phyloP scores from a whole-genome alignment of 2,888 invertebrate species.

The Netelia fuscicornis region DNA sequence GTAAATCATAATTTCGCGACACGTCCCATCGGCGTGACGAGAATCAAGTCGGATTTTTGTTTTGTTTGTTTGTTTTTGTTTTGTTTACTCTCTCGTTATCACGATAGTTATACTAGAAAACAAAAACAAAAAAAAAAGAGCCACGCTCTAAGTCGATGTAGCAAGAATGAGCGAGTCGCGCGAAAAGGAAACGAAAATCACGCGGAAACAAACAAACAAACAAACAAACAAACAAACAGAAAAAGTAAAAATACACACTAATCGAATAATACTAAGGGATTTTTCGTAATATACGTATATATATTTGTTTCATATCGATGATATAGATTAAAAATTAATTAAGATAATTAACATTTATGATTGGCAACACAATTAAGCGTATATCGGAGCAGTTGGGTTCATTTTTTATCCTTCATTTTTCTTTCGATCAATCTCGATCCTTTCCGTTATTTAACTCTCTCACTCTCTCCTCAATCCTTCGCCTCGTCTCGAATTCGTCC shows the following conservation, averaged over 20 bases:
- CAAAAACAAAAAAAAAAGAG: constrained; percentile 26
- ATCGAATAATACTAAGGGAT: constrained; percentile 59
- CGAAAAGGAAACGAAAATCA: constrained; percentile 36
- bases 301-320: constrained; percentile 41
- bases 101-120: constrained; percentile 34
- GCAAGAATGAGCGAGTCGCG: constrained; percentile 48
- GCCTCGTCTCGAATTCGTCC: neutral
- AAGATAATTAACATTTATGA: constrained; percentile 77
- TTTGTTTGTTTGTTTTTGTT: neutral
- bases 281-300: constrained; percentile 45
- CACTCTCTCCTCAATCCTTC: constrained; percentile 7
- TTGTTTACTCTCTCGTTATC: neutral
- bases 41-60: constrained; percentile 12
- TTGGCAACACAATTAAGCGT: constrained; percentile 84
- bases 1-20: neutral
- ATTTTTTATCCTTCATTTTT: constrained; percentile 64
- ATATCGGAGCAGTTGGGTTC: constrained; percentile 79
- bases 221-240: neutral
- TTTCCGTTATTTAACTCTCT: constrained; percentile 49
- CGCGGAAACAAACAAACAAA: constrained; percentile 21
- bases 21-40: constrained; percentile 13
- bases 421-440: constrained; percentile 56
- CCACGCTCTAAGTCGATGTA: constrained; percentile 22
- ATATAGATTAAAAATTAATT: constrained; percentile 74
- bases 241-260: constrained; percentile 35